Percentiles rank a stretch among this genome's conserved stretches.
These are phyloP conservation scores for Diplolepis rosae DNA, from an alignment of 2,888 invertebrate species.

Conservation along the genomic window DNA sequence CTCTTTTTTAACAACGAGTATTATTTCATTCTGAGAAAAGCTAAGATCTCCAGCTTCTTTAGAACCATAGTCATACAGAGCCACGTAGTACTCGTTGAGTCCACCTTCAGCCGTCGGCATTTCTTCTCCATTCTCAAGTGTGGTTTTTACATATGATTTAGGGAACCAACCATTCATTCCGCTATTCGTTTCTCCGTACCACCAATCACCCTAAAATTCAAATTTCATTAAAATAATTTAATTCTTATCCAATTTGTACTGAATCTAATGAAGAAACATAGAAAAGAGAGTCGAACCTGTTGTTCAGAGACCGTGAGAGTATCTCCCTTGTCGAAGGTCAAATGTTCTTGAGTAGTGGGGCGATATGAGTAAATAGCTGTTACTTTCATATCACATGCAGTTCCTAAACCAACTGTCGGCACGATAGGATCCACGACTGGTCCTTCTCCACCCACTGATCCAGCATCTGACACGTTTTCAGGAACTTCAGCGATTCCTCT, in stretches of 20 bases:
- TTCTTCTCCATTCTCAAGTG: constrained; percentile 55
- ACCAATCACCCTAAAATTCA: constrained; percentile 77
- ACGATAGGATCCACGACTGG: constrained; percentile 63
- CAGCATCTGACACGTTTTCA: constrained; percentile 76
- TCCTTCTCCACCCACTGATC: constrained; percentile 70
- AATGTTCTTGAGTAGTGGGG: constrained; percentile 77
- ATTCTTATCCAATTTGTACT: not conserved
- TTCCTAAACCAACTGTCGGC: constrained; percentile 69
- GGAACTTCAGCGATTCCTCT: constrained; percentile 86
- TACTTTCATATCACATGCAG: constrained; percentile 73
- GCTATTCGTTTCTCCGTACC: constrained; percentile 76
- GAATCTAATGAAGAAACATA: not conserved
- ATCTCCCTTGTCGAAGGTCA: constrained; percentile 79
- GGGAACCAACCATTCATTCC: constrained; percentile 78
- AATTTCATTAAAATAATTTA: not conserved
- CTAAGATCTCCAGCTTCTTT: constrained; percentile 92
- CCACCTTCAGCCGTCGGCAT: constrained; percentile 60
- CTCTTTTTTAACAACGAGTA: constrained; percentile 90
- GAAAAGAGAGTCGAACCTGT: constrained; percentile 63
- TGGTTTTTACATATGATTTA: constrained; percentile 76
- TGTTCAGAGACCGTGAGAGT: constrained; percentile 77
- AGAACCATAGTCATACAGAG: constrained; percentile 93
- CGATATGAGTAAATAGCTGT: constrained; percentile 77
- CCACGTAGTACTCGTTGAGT: constrained; percentile 86
- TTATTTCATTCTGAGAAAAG: constrained; percentile 89